Conservation (phyloP, 2,888 invertebrate species). For the Drosophila infuscata region DNA sequence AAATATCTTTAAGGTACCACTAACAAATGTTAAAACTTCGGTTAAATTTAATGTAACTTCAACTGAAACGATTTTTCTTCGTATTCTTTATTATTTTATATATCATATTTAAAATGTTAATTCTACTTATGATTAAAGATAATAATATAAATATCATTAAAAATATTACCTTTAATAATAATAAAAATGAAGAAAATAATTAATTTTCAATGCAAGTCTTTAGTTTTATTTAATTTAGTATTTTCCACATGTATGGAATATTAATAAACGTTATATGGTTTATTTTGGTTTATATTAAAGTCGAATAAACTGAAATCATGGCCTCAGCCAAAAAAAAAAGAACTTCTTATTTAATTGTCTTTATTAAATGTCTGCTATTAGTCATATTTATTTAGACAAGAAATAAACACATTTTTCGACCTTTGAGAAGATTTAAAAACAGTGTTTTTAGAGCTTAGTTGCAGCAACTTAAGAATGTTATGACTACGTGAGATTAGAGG, state of each 20-base stretch:
- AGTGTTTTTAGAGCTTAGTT: not conserved
- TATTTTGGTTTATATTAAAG: not conserved
- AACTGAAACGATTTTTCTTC: not conserved
- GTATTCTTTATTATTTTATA: not conserved
- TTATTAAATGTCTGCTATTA: not conserved
- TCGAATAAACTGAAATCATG: not conserved
- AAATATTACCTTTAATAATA: not conserved
- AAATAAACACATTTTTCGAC: not conserved
- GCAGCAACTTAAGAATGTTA: not conserved
- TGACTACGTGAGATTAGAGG: constrained; percentile 33
- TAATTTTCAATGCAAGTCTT: not conserved
- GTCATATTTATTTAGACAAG: not conserved
- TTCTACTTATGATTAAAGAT: not conserved
- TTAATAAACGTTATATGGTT: not conserved
- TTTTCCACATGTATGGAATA: not conserved
- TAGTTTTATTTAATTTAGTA: not conserved
- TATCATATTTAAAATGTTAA: not conserved
- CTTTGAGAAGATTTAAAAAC: not conserved
- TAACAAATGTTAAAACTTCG: not conserved
- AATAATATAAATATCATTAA: not conserved
- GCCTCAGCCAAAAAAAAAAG: too few relatives aligned
- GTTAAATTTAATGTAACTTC: not conserved
- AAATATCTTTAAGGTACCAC: not conserved
- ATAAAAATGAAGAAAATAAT: not conserved
- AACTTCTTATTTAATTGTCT: not conserved